Base-by-base conservation (phyloP, 2,113 vertebrate species). In the Syngnathus floridae region DNA sequence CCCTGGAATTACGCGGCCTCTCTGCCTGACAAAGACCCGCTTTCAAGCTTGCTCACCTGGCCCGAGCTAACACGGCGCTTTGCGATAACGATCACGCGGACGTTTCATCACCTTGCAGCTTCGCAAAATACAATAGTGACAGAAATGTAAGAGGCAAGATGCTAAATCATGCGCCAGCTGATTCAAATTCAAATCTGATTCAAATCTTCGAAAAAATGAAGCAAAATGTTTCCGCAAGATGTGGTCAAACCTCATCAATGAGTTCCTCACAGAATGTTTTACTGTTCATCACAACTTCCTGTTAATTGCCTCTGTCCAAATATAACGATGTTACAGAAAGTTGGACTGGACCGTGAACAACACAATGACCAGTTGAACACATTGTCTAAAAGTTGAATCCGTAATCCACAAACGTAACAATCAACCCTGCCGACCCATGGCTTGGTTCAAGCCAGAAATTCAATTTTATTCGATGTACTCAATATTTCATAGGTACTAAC, bases 1-100 rank as follows among this genome's bases (percentile, higher is more conserved):
- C 81, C 86, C 84, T 78, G 73, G 61, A 79, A 74, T 85, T 73
- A 81, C 76, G 71, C 73, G 72, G 79, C 79, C 57, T 82, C 76
- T 67, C 14, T 41, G 70, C 63, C 52, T 76, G 71, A 88, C 81
- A 86, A 85, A 88, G 86, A 82, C 75, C 43, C 62, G 49, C 49
- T 81, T 88, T 88, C 74, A 86, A 78, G 17, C 70, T 13, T 62
- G 45, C 57, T 85, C 80, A 85, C 79, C 84, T 83, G 82, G 67
- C 21, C 71, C 65, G 58, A 73, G 80, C 64, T 68, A 19, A 40
- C 37, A 62, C 48, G 68, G 65, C 63, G 5, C 38, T 69, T 65
- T 40, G 58, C 12, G 66, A 81, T 78, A 76, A 67, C 69, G 68
- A 80, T 77, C 66, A 72, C 59, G 62, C 7, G 66, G 52, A 69